Conservation (phyloP, 2,113 vertebrate species). For the Heterochromis multidens region DNA sequence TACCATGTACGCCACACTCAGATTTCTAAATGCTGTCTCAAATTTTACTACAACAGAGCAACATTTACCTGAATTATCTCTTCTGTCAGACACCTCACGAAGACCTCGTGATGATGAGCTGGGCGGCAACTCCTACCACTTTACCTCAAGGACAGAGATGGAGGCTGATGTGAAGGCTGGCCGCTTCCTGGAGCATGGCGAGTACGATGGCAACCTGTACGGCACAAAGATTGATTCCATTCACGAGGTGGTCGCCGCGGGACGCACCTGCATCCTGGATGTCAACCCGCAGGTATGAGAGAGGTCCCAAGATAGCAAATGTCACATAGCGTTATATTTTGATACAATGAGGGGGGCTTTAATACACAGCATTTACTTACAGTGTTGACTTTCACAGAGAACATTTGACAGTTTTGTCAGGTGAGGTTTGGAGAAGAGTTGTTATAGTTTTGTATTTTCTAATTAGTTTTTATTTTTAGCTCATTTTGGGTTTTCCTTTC, state of each 20-base stretch:
- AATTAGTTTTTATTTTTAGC: background rate
- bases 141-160: constrained; percentile 91
- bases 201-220: constrained; percentile 97
- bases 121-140: constrained; percentile 91
- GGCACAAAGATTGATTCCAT: constrained; percentile 98
- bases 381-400: background rate
- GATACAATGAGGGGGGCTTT: background rate
- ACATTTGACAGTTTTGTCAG: background rate
- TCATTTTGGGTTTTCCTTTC: background rate
- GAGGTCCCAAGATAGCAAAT: background rate
- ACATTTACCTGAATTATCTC: background rate
- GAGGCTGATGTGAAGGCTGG: constrained; percentile 91
- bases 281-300: constrained; percentile 91
- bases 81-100: constrained; percentile 86
- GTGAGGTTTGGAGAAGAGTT: background rate
- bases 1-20: constrained; percentile 80
- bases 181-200: constrained; percentile 94
- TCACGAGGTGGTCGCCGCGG: constrained; percentile 89
- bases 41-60: background rate
- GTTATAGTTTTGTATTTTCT: background rate
- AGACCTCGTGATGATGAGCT: constrained; percentile 91
- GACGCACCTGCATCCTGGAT: constrained; percentile 94
- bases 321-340: background rate
- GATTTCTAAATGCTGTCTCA: background rate
- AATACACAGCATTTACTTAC: background rate